Base-by-base conservation (phyloP, 2,888 invertebrate genomes). In the Pollenia labialis region DNA sequence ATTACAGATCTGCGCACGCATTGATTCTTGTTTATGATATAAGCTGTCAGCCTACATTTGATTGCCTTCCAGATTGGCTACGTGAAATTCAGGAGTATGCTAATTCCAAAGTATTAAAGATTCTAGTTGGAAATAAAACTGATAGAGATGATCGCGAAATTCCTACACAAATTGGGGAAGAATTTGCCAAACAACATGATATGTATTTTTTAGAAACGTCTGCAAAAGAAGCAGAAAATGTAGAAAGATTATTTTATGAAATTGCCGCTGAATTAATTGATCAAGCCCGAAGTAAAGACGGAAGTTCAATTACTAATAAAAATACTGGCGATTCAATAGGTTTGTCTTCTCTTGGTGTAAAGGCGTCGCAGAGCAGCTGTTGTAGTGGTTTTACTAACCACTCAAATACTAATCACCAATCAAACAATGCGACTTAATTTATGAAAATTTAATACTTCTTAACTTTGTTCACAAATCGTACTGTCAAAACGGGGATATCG, bases 161-260 rank as follows among this genome's bases (percentile, higher is more conserved):
- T 91, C 99, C 99, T 1, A 96, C 97, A 44, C 97, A 97, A 91
- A 98, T 99, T 66, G 99, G 99, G 1, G 98, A 98, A 93, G 98
- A 98, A 92, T 99, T 99, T 94, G 98, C 99, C 23, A 97, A 97
- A 91, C 95, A 97, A 89, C 98, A 99, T 92, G 97, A 97, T 90
- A 99, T 99, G 98, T 98, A 98, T 93, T 99, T 99, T 94, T 95
- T 99, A 89, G 99, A 99, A 94, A 99, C 99, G 0, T 99, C 99
- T 0, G 99, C 99, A 0, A 98, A 99, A 93, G 98, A 99, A 94
- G 98, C 99, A 2, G 99, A 99, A 91, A 99, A 99, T 94, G 99
- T 99, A 4, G 99, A 99, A 93, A 96, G 97, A 92, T 94, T 99
- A 85, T 99, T 99, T 93, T 97, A 98, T 95, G 98, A 99, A 94